Evolutionary conservation across 23 tunicate genomes (phyloP).

Genomic region (Corella eumyota): DNA sequence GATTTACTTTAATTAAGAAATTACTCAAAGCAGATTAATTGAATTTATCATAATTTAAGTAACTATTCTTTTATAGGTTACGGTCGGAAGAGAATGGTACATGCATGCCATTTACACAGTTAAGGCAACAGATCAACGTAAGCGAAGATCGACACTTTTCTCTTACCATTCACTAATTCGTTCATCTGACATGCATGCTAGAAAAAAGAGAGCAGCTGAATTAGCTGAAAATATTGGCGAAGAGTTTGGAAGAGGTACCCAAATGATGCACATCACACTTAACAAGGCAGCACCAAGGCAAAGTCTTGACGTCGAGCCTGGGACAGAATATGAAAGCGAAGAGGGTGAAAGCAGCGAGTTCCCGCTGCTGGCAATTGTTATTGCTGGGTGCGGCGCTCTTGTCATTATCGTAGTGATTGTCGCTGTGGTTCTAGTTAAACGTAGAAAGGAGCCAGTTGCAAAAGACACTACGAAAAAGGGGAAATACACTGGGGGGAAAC

Average conservation of each 20-base stretch:
- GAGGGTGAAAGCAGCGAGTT: not conserved
- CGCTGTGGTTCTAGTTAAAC: conserved; percentile 27
- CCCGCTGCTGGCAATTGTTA: conserved; percentile 27
- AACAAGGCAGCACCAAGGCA: not conserved
- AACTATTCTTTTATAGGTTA: conserved; percentile 75
- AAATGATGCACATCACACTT: conserved; percentile 49
- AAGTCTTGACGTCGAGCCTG: not conserved
- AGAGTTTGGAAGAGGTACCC: conserved; percentile 57
- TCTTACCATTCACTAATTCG: conserved; percentile 31
- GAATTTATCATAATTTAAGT: too few species aligned
- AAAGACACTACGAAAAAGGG: conserved; percentile 4
- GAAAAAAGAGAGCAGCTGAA: conserved; percentile 7
- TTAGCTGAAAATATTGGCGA: conserved; percentile 54
- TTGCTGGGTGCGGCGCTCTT: conserved; percentile 13
- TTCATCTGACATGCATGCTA: not conserved
- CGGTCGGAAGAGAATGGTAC: conserved; percentile 96
- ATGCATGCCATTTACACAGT: conserved; percentile 90
- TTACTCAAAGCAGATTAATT: too few species aligned
- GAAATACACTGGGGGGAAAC: conserved; percentile 50
- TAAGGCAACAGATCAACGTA: conserved; percentile 27
- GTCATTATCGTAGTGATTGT: conserved; percentile 22
- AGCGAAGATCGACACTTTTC: conserved; percentile 29
- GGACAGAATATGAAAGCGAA: not conserved
- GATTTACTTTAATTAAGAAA: too few species aligned
- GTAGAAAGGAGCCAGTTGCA: conserved; percentile 13